phyloP scores from a whole-genome alignment of 2,888 invertebrate genomes.

The Labia minor region DNA sequence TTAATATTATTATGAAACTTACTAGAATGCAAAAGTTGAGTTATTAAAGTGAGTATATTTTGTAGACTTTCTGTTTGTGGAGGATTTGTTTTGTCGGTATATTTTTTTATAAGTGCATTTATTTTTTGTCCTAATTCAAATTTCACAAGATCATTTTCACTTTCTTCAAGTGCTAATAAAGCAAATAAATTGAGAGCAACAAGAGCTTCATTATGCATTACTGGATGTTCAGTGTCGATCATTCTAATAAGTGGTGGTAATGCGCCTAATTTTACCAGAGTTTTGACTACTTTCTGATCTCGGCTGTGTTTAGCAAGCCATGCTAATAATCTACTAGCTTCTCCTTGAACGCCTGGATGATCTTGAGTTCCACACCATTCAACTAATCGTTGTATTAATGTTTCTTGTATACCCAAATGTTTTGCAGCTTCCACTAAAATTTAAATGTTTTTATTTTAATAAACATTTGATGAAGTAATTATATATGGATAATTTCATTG shows the following conservation, averaged over 20 bases:
- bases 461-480: not conserved
- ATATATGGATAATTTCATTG: too few relatives aligned
- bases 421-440: slow-evolving; percentile 56
- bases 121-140: slow-evolving; percentile 45
- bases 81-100: slow-evolving; percentile 35
- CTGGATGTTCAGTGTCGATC: slow-evolving; percentile 69
- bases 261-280: slow-evolving; percentile 49
- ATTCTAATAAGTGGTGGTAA: slow-evolving; percentile 67
- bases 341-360: slow-evolving; percentile 73
- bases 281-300: slow-evolving; percentile 37
- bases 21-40: not conserved
- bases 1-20: too few relatives aligned
- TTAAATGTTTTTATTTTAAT: not conserved
- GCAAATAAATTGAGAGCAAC: slow-evolving; percentile 47
- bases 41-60: not conserved
- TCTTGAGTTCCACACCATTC: slow-evolving; percentile 68
- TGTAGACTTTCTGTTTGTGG: not conserved
- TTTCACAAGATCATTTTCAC: slow-evolving; percentile 34
- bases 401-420: slow-evolving; percentile 49
- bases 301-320: slow-evolving; percentile 64
- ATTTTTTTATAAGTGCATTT: slow-evolving; percentile 40
- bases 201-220: slow-evolving; percentile 80
- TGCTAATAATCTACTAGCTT: slow-evolving; percentile 65
- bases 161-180: slow-evolving; percentile 39
- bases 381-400: slow-evolving; percentile 54